Conservation (phyloP, 2,797 vertebrate species). For the Eutrigla gurnardus region DNA sequence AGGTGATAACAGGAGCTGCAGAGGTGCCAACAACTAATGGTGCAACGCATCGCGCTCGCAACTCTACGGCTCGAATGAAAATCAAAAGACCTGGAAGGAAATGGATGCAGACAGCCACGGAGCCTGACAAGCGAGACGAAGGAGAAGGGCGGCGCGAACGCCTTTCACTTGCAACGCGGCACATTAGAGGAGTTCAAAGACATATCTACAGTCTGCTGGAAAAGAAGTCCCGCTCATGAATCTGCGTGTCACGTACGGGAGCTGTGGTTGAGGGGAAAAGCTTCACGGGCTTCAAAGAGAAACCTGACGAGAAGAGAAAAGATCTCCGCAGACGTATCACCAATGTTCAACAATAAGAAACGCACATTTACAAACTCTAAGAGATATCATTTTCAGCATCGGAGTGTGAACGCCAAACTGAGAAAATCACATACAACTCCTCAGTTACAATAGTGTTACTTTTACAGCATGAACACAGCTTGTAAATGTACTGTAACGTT, state of each 20-base stretch:
- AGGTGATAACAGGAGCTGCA: constrained; percentile 59
- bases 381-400: no score
- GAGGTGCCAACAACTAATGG: constrained; percentile 65
- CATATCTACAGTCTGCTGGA: not conserved
- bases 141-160: not conserved
- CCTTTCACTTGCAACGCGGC: not conserved
- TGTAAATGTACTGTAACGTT: not conserved
- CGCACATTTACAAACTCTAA: not conserved
- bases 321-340: not conserved
- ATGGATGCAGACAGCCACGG: constrained; percentile 2
- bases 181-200: constrained; percentile 4
- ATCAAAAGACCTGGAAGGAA: constrained; percentile 32
- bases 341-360: not conserved
- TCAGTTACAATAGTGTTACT: not conserved
- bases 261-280: not conserved
- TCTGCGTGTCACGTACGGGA: not conserved
- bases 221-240: constrained; percentile 1
- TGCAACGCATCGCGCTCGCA: constrained; percentile 11
- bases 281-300: not conserved
- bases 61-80: not conserved
- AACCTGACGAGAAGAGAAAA: not conserved
- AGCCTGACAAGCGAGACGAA: not conserved
- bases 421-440: not conserved
- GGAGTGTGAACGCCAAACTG: not conserved
- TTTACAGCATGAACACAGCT: not conserved